Evolutionary conservation across 2,888 invertebrate species (phyloP).

Genomic region (Peribatodes rhomboidaria): DNA sequence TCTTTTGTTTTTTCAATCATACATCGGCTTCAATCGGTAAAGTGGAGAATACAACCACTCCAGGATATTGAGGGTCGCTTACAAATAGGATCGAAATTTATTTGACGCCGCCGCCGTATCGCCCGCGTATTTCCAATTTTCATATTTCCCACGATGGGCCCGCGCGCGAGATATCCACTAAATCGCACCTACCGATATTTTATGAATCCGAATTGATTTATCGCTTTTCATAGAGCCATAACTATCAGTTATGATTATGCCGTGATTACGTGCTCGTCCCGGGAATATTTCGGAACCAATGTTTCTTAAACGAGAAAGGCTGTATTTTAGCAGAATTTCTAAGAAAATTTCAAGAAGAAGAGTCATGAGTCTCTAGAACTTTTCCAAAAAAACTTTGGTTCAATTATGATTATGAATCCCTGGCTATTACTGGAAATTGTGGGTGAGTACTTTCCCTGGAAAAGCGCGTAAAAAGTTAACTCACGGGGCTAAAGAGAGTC

Average conservation of each 20-base stretch:
- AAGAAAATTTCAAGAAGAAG: conserved; percentile 18
- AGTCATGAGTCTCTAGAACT: conserved; percentile 33
- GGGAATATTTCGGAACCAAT: conserved; percentile 11
- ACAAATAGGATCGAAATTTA: conserved; percentile 79
- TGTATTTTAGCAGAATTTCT: conserved; percentile 11
- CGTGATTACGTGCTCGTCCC: conserved; percentile 24
- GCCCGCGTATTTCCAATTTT: conserved; percentile 79
- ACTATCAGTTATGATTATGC: conserved; percentile 32
- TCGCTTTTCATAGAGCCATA: conserved; percentile 47
- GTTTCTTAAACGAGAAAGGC: conserved; percentile 2
- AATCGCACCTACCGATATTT: conserved; percentile 75
- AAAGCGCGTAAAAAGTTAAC: conserved; percentile 57
- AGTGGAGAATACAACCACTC: conserved; percentile 54
- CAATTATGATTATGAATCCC: conserved; percentile 49
- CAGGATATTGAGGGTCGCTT: conserved; percentile 65
- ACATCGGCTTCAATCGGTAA: conserved; percentile 49
- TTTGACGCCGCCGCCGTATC: conserved; percentile 69
- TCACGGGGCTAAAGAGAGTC: conserved; percentile 55
- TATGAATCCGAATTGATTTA: conserved; percentile 76
- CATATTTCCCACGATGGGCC: conserved; percentile 78
- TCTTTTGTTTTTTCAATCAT: conserved; percentile 57
- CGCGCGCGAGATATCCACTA: conserved; percentile 64
- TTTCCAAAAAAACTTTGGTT: conserved; percentile 37
- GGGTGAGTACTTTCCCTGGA: conserved; percentile 50
- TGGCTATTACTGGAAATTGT: conserved; percentile 45